Evolutionary conservation across 2,797 vertebrate genomes (phyloP).

Genomic region (Cetoscarus ocellatus): DNA sequence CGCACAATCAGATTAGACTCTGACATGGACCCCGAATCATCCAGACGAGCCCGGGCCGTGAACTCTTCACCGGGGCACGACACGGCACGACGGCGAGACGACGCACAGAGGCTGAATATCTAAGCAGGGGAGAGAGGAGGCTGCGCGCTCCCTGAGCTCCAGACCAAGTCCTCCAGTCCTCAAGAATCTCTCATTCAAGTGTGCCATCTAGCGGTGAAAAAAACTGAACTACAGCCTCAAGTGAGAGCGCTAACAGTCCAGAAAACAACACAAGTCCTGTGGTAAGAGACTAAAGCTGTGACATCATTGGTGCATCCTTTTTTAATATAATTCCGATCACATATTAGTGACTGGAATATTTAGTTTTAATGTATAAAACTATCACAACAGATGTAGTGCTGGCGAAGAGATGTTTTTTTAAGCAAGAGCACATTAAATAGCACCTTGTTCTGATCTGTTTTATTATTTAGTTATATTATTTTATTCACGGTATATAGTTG

Average conservation of each 20-base stretch:
- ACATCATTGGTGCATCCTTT: neutral
- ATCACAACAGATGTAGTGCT: no score
- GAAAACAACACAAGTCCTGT: neutral
- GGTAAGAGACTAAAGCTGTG: no score
- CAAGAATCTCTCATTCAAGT: conserved; percentile 73
- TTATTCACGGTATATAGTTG: no score
- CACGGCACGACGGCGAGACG: conserved; percentile 38
- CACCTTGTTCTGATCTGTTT: no score
- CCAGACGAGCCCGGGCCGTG: conserved; percentile 69
- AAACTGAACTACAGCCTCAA: conserved; percentile 20
- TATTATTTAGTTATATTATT: no score
- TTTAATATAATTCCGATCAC: no score
- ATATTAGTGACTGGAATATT: no score
- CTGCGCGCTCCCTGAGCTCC: conserved; percentile 37
- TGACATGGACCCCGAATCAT: conserved; percentile 72
- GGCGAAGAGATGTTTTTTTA: no score
- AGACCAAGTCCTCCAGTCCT: conserved; percentile 24
- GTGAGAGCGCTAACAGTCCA: no score
- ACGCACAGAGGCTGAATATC: conserved; percentile 36
- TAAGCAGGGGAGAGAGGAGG: neutral
- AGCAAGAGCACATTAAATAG: no score
- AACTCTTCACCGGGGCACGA: conserved; percentile 82
- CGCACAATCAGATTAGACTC: conserved; percentile 77
- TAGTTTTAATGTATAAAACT: no score
- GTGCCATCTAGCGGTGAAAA: conserved; percentile 78